Percentiles rank a stretch among this genome's conserved stretches.
phyloP scores from a whole-genome alignment of 2,113 vertebrate species.

The Microcebus griseorufus region DNA sequence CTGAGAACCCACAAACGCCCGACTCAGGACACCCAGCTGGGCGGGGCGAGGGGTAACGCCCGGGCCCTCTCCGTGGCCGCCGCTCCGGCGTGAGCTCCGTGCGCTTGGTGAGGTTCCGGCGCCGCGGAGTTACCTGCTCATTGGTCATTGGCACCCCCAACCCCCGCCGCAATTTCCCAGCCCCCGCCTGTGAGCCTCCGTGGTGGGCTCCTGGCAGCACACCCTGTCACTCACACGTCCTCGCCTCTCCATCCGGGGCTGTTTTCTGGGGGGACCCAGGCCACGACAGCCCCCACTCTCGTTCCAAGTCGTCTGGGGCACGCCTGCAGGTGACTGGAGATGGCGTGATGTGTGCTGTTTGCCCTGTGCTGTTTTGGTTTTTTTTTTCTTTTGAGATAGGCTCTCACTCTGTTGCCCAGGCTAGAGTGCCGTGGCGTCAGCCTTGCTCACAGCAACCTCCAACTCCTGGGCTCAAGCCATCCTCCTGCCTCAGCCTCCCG shows the following conservation, averaged over 20 bases:
- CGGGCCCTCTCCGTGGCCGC: fast-evolving
- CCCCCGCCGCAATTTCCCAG: too few relatives aligned
- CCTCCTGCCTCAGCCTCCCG: too few relatives aligned
- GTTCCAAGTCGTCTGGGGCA: not conserved
- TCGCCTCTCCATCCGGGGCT: not conserved
- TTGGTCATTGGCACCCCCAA: not conserved
- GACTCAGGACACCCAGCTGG: not conserved
- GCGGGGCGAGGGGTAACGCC: too few relatives aligned
- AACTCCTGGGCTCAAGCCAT: too few relatives aligned
- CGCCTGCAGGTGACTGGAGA: not conserved
- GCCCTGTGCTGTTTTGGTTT: not conserved
- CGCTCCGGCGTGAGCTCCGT: too few relatives aligned
- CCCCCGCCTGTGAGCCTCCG: fast-evolving
- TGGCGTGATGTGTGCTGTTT: fast-evolving
- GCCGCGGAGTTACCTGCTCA: not conserved
- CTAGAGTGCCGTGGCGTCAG: too few relatives aligned
- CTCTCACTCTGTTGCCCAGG: too few relatives aligned
- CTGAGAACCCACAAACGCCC: not conserved
- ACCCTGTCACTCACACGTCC: not conserved
- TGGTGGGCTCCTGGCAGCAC: not conserved
- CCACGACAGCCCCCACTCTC: not conserved
- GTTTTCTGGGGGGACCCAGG: not conserved
- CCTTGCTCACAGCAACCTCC: too few relatives aligned
- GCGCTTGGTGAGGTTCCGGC: fast-evolving
- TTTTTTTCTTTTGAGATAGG: too few relatives aligned